Evolutionary conservation across 2,888 invertebrate genomes (phyloP).

Genomic region (Macaria notata): DNA sequence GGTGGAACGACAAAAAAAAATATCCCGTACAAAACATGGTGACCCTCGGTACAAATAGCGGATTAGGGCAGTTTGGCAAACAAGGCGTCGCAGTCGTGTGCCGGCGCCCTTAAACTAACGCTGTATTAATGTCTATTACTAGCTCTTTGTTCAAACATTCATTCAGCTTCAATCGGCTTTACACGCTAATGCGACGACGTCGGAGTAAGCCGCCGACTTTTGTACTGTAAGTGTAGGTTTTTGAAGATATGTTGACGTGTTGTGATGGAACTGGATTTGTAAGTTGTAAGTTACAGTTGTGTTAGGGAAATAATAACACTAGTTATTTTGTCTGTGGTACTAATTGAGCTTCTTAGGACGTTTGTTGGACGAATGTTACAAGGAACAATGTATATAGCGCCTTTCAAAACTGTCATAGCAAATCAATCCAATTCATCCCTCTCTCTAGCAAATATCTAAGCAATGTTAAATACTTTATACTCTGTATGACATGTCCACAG

Average conservation of each 20-base stretch:
- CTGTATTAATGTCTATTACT: conserved; percentile 80
- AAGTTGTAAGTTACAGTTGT: no score
- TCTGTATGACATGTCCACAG: no score
- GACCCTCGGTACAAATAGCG: conserved; percentile 71
- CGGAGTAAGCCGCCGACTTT: conserved; percentile 60
- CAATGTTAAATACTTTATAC: no score
- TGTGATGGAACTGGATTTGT: conserved; percentile 12
- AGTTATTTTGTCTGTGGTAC: no score
- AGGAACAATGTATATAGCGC: no score
- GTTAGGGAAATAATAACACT: no score
- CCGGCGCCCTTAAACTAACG: conserved; percentile 72
- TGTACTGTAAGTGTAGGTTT: conserved; percentile 32
- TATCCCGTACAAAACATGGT: conserved; percentile 36
- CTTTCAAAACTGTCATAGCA: no score
- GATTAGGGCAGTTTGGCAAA: conserved; percentile 83
- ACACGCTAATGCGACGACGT: conserved; percentile 51
- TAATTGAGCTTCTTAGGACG: no score
- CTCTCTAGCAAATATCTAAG: no score
- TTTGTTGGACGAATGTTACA: no score
- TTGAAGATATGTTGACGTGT: conserved; percentile 13
- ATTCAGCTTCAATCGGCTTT: conserved; percentile 58
- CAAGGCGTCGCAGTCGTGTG: conserved; percentile 78
- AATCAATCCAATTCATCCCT: no score
- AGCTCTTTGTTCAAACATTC: conserved; percentile 71
- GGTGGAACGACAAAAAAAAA: neutral